These are phyloP conservation scores for Hyles vespertilio DNA, from an alignment of 1,140 invertebrate species.

Conservation along the genomic window DNA sequence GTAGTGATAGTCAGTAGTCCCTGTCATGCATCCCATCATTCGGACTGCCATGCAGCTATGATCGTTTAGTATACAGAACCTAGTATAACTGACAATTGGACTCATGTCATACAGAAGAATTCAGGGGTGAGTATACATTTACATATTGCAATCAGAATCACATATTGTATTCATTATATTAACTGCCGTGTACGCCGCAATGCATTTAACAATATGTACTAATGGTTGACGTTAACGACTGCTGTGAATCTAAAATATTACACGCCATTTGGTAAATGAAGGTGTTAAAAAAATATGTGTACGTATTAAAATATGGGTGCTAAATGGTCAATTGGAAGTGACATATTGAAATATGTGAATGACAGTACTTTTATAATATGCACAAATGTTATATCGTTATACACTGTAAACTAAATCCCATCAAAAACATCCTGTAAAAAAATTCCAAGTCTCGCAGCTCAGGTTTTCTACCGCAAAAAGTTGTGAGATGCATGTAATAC, in stretches of 20 bases:
- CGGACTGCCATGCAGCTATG: no score
- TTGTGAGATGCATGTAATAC: no score
- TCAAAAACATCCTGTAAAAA: no score
- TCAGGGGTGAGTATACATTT: not conserved
- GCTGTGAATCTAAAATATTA: constrained; percentile 4
- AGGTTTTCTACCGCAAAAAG: no score
- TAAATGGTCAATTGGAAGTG: constrained; percentile 35
- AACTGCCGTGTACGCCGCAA: constrained; percentile 69
- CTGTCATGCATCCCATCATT: constrained; percentile 56
- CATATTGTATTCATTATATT: no score
- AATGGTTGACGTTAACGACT: constrained; percentile 45
- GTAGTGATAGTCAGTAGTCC: constrained; percentile 49
- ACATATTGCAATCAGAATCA: not conserved
- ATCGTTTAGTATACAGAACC: constrained; percentile 13
- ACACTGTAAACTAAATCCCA: constrained; percentile 64
- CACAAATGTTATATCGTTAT: constrained; percentile 27
- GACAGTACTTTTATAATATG: constrained; percentile 26
- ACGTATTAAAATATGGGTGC: constrained; percentile 17
- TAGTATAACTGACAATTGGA: not conserved
- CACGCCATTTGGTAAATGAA: not conserved
- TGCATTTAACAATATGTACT: constrained; percentile 59
- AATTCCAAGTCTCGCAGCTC: no score
- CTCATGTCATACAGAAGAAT: not conserved
- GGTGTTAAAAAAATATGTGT: constrained; percentile 10
- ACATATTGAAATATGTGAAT: constrained; percentile 34